Base-by-base conservation (phyloP, 1,140 invertebrate genomes). In the Drosophila orosa region DNA sequence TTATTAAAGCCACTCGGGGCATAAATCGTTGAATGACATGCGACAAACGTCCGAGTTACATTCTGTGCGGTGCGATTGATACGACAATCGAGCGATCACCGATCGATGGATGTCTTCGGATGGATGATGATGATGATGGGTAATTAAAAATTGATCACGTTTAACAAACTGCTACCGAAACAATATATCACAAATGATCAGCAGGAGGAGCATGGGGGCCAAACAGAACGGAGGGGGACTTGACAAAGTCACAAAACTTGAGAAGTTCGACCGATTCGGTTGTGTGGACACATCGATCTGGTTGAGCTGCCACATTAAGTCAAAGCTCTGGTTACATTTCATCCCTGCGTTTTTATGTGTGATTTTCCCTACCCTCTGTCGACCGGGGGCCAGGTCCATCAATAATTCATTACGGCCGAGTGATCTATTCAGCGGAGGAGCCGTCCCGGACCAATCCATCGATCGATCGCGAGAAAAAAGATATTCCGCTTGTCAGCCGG, bases 121-220 rank as follows among this genome's bases (percentile, higher is more conserved):
- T 71, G 61, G 63, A 68, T 27, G 65, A 78, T 47, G 73, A 75
- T 57, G 73, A 76, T 86, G 82, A 86, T 84, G 85, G 84, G 84
- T 89, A 89, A 89, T 89, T 89, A 89, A 89, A 89, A 89, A 89
- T 89, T 89, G 84, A 89, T 89, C 84, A 89, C 84, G 84, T 89
- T 89, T 89, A 89, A 90, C 84, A 89, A 89, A 89, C 87, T 89
- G 84, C 84, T 89, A 84, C 85, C 66, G 83, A 89, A 84, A 90
- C 84, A 89, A 89, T 89, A 89, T 89, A 89, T 89, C 84, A 89
- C 84, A 90, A 55, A 61, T 77, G 50, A 66, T 66, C 59, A 52
- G 61, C 33, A 13, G 27, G 17, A 15, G 27, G 31, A 52, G 50
- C 17, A 15, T 15, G 48, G 29, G 45, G 25, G 45, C 15, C 2